Percentiles rank a stretch among this genome's conserved stretches.
phyloP scores from a whole-genome alignment of 2,888 invertebrate genomes.

The Micropterix aruncella region DNA sequence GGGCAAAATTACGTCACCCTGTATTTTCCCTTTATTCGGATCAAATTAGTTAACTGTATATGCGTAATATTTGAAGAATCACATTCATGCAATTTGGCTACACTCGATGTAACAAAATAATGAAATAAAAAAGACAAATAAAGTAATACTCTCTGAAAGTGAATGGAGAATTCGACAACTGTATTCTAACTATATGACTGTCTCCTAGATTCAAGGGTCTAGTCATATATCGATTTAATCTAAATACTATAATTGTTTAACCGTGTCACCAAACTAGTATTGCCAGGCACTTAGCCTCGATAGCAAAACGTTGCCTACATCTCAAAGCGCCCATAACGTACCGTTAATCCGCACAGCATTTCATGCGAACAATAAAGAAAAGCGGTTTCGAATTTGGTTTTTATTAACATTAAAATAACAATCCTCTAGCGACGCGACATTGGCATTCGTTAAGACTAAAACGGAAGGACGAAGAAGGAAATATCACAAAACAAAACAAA shows the following conservation, averaged over 20 bases:
- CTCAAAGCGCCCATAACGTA: background rate
- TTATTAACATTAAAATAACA: background rate
- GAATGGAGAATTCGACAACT: too few species aligned
- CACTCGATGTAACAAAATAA: too few species aligned
- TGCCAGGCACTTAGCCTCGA: background rate
- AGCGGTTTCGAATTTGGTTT: background rate
- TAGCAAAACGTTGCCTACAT: background rate
- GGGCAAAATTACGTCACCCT: too few species aligned
- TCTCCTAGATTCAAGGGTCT: too few species aligned
- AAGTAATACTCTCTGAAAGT: too few species aligned
- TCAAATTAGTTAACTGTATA: too few species aligned
- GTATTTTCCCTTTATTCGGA: too few species aligned
- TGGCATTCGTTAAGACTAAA: conserved; percentile 8
- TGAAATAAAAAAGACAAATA: too few species aligned
- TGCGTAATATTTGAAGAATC: too few species aligned
- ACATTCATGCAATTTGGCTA: too few species aligned
- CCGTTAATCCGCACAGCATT: background rate
- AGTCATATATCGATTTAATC: too few species aligned
- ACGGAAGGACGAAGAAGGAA: background rate
- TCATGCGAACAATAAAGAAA: background rate
- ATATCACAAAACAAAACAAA: conserved; percentile 6
- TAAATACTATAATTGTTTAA: background rate
- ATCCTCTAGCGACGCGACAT: conserved; percentile 9
- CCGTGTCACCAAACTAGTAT: background rate
- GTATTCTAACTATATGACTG: too few species aligned